phyloP scores from a whole-genome alignment of 2,797 vertebrate genomes.

The Perodicticus potto region DNA sequence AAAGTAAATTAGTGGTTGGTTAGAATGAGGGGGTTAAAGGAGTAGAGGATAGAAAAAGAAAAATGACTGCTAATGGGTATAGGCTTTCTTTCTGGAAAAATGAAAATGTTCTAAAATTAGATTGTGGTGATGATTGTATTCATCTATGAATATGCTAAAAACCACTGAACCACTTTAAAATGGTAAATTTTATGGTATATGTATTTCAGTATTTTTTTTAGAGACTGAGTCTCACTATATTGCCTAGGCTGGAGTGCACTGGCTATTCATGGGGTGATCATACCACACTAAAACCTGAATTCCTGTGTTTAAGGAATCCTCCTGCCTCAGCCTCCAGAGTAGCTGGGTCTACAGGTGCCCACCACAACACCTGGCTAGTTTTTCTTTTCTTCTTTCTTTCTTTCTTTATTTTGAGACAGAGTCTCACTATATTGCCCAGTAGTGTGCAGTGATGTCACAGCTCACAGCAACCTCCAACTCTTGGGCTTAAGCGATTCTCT shows the following conservation, averaged over 20 bases:
- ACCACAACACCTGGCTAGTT: not conserved
- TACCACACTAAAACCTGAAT: not conserved
- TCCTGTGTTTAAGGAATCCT: not conserved
- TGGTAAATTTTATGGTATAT: not conserved
- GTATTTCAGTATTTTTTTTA: not conserved
- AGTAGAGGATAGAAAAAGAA: not conserved
- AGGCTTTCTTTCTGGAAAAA: not conserved
- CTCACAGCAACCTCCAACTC: too few species aligned
- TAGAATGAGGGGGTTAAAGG: too few species aligned
- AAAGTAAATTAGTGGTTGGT: not conserved
- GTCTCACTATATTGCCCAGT: too few species aligned
- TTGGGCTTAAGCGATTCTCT: too few species aligned
- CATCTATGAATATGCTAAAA: not conserved
- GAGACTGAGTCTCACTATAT: not conserved
- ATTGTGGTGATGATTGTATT: not conserved
- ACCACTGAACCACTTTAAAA: not conserved
- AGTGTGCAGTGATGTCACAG: too few species aligned
- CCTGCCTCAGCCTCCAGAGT: not conserved
- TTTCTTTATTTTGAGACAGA: too few species aligned
- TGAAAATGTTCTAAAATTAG: slow-evolving; percentile 2
- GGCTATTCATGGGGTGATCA: not conserved
- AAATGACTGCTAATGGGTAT: not conserved
- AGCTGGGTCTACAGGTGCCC: not conserved
- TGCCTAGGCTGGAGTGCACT: not conserved
- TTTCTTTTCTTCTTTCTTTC: too few species aligned